Conservation (phyloP, 2,888 invertebrate species). For the Diaperis boleti region DNA sequence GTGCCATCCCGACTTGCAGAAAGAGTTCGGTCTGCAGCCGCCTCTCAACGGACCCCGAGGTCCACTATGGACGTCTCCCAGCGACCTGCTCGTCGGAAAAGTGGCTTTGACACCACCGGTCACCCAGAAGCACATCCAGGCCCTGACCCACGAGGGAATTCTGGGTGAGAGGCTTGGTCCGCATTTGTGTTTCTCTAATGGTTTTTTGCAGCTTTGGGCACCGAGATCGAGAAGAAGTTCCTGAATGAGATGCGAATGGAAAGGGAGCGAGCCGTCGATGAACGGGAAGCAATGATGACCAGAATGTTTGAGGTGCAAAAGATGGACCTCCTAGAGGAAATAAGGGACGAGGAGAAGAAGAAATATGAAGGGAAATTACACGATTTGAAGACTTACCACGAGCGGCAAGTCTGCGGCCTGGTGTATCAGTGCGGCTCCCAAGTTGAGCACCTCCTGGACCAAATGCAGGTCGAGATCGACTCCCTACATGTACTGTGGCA, state of each 20-base stretch:
- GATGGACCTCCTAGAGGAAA: slow-evolving; percentile 13
- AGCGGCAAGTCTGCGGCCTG: slow-evolving; percentile 43
- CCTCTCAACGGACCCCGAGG: slow-evolving; percentile 61
- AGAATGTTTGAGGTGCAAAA: slow-evolving; percentile 38
- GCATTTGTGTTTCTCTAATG: no score
- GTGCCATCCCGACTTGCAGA: slow-evolving; percentile 54
- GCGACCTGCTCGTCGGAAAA: slow-evolving; percentile 64
- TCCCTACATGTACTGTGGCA: slow-evolving; percentile 49
- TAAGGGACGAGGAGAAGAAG: neutral
- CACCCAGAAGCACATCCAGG: slow-evolving; percentile 62
- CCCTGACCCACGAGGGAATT: slow-evolving; percentile 64
- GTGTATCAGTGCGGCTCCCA: slow-evolving; percentile 45
- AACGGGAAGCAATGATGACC: slow-evolving; percentile 50
- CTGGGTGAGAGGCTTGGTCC: slow-evolving; percentile 53
- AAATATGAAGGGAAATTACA: slow-evolving; percentile 30
- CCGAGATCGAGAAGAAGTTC: slow-evolving; percentile 58
- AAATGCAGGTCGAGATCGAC: slow-evolving; percentile 38
- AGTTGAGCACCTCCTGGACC: slow-evolving; percentile 43
- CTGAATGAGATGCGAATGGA: slow-evolving; percentile 57
- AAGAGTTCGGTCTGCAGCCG: slow-evolving; percentile 58
- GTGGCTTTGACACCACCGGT: slow-evolving; percentile 63
- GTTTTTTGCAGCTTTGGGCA: slow-evolving; percentile 58
- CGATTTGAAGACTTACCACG: slow-evolving; percentile 46
- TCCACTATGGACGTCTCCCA: slow-evolving; percentile 66
- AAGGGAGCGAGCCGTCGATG: slow-evolving; percentile 55